These are phyloP conservation scores for Ferrisia virgata DNA, from an alignment of 2,888 invertebrate genomes.

Conservation along the genomic window DNA sequence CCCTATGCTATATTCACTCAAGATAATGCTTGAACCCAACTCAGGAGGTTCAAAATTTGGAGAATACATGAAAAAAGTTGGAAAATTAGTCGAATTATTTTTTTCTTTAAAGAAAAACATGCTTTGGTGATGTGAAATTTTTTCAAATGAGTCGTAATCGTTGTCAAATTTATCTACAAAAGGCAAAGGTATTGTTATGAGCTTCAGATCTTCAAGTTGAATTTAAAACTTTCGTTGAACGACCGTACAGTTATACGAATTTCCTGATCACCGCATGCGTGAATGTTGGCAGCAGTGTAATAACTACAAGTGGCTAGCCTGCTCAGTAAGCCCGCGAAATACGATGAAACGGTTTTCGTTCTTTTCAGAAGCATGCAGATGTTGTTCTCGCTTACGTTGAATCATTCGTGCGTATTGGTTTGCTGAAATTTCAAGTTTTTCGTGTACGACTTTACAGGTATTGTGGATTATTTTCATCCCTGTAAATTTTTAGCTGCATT, in stretches of 20 bases:
- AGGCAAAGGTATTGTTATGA: no score
- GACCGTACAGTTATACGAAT: neutral
- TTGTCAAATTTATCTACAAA: no score
- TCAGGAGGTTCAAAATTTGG: no score
- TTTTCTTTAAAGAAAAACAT: no score
- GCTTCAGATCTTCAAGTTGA: no score
- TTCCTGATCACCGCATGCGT: neutral
- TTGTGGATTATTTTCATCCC: neutral
- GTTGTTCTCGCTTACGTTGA: neutral
- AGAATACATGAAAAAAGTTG: no score
- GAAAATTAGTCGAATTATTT: no score
- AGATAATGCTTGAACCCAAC: no score
- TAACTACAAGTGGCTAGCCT: slow-evolving; percentile 20
- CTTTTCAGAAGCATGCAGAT: slow-evolving; percentile 19
- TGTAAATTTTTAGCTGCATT: neutral
- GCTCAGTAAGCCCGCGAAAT: slow-evolving; percentile 24
- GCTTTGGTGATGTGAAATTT: no score
- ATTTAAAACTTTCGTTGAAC: neutral
- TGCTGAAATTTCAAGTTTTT: neutral
- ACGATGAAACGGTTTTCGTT: neutral
- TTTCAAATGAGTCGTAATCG: no score
- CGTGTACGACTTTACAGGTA: neutral
- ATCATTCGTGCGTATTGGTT: neutral
- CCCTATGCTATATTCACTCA: no score
- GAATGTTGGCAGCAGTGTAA: slow-evolving; percentile 10